Conservation (phyloP, 2,797 vertebrate genomes). For the Yasuhikotakia modesta region DNA sequence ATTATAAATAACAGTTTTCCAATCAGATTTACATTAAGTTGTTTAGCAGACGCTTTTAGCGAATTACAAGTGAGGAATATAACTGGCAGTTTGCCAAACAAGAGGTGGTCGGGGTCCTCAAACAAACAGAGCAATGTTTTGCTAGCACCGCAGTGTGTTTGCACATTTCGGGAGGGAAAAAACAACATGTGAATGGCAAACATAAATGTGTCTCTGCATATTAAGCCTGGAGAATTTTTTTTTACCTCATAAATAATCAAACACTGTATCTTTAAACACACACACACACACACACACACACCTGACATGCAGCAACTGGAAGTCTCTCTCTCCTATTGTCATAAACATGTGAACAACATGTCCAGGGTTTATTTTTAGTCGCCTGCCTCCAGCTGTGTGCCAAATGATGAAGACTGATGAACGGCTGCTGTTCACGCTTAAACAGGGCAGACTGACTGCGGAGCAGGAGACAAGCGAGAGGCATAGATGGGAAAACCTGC, state of each 20-base stretch:
- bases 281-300: background rate
- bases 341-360: conserved; percentile 16
- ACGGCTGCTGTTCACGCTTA: conserved; percentile 30
- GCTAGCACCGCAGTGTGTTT: background rate
- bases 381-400: conserved; percentile 43
- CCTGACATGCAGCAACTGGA: background rate
- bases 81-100: background rate
- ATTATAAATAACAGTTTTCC: background rate
- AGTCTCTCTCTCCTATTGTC: conserved; percentile 2
- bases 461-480: conserved; percentile 2
- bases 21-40: background rate
- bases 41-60: background rate
- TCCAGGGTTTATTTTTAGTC: conserved; percentile 52
- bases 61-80: background rate
- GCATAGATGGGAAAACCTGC: conserved; percentile 1
- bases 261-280: background rate
- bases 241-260: background rate
- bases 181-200: background rate
- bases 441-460: conserved; percentile 30
- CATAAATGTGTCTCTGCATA: background rate
- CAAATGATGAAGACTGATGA: conserved; percentile 37
- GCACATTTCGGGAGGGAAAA: background rate
- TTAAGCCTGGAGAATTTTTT: background rate
- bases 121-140: background rate
- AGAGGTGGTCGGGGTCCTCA: background rate